Conservation (phyloP, 2,797 vertebrate species). For the Pogonophryne albipinna region DNA sequence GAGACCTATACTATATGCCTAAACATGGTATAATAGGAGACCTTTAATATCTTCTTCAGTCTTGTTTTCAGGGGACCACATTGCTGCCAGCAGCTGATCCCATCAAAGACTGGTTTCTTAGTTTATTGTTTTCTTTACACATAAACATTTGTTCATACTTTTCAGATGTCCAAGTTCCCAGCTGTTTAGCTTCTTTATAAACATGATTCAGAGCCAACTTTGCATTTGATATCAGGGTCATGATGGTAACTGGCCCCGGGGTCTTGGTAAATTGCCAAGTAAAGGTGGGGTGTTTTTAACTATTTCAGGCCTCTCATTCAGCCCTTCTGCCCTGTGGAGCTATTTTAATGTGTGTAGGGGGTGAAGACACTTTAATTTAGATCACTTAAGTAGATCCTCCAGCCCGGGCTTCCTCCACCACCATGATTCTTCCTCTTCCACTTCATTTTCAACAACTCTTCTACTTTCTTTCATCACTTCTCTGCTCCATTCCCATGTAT, state of each 20-base stretch:
- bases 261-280: slow-evolving; percentile 45
- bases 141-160: slow-evolving; percentile 47
- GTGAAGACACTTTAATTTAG: slow-evolving; percentile 44
- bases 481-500: slow-evolving; percentile 4
- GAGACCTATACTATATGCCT: no score
- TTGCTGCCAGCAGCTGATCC: slow-evolving; percentile 10
- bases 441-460: background rate
- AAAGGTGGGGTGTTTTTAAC: slow-evolving; percentile 45
- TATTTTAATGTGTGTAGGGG: slow-evolving; percentile 30
- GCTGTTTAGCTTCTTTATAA: slow-evolving; percentile 42
- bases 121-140: slow-evolving; percentile 43
- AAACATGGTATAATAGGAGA: no score
- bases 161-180: slow-evolving; percentile 18
- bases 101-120: slow-evolving; percentile 25
- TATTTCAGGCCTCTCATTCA: slow-evolving; percentile 59
- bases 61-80: background rate
- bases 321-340: slow-evolving; percentile 19
- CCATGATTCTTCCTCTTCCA: slow-evolving; percentile 14
- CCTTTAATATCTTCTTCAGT: background rate
- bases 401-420: slow-evolving; percentile 14
- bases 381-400: slow-evolving; percentile 26
- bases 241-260: slow-evolving; percentile 1
- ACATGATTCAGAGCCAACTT: slow-evolving; percentile 9
- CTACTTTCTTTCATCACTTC: background rate
- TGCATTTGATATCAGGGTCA: slow-evolving; percentile 34